Base-by-base conservation (phyloP, 2,888 invertebrate species). In the Nomada flava region DNA sequence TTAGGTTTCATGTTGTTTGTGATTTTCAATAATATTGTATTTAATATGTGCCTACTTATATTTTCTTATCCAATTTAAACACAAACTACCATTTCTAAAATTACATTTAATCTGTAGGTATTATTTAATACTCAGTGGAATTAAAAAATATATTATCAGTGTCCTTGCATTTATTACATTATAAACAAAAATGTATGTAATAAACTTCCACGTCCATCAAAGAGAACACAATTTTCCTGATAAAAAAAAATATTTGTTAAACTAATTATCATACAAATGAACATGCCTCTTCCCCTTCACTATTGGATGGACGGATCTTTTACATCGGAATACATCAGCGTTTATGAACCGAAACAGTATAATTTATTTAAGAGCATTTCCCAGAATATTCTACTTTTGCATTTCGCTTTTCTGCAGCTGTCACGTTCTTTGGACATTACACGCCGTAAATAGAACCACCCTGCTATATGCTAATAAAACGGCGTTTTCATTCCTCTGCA, bases 391-490 rank as follows among this genome's bases (percentile, higher is more conserved):
- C 42, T 15, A 53, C 20, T 42, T n/a, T 15, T 1, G 36, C 36
- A 15, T 64, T 50, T 64, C 18, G 18, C 50, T 50, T 64, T 44
- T 10, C 55, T 5, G 42, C 13, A 7, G 2, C 53, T 53, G 67
- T 42, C 15, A 53, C 53, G 26, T 69, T 44, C 68, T 36, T 26
- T 23, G 23, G 55, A 57, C 68, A 11, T 18, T n/a, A 11, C 68
- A 18, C 11, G 23, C 55, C 23, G 18, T 42, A 69, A 69, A 69
- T 57, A 69, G 26, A 57, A 57, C 7, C 29, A 26, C 20, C 23
- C 44, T 23, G n/a, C 42, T 36, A 15, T 36, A 53, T 67, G 69
- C 69, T 69, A 69, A 69, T 59, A 47, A 44, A 59, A 59, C 29
- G 44, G n/a, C 29, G 20, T 57, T 59, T 69, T 44, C 68, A 42